Evolutionary conservation across 2,113 vertebrate genomes (phyloP).

Genomic region (Macrotus californicus): DNA sequence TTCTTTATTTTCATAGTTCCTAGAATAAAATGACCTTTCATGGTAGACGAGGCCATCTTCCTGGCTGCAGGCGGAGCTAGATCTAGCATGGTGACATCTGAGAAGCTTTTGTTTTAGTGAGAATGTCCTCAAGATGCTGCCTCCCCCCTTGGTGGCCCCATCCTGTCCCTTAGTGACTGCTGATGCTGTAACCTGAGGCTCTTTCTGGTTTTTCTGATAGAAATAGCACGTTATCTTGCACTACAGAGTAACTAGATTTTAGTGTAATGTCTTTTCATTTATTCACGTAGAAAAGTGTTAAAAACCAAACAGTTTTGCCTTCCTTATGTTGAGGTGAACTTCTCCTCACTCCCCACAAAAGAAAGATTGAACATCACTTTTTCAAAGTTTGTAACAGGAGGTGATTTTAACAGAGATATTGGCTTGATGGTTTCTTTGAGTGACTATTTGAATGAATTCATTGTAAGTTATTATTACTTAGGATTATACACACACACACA

Average conservation of each 20-base stretch:
- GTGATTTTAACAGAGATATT: background rate
- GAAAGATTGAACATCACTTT: background rate
- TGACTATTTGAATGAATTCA: background rate
- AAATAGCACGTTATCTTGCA: background rate
- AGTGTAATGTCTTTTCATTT: slow-evolving; percentile 24
- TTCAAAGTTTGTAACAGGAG: background rate
- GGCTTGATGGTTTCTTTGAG: background rate
- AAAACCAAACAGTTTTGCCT: background rate
- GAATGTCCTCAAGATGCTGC: background rate
- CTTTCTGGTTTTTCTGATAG: background rate
- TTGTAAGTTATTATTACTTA: background rate
- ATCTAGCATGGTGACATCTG: background rate
- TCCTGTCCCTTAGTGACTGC: background rate
- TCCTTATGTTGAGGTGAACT: background rate
- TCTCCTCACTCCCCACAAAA: background rate
- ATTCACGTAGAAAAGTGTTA: background rate
- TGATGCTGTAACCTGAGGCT: background rate
- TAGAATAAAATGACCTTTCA: background rate
- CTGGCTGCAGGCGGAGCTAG: background rate
- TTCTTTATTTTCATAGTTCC: background rate
- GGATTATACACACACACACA: background rate
- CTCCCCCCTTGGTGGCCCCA: too few relatives aligned
- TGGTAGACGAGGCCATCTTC: background rate
- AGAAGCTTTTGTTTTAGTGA: background rate
- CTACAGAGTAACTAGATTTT: background rate